Evolutionary conservation across 1,140 invertebrate genomes (phyloP), one percentile per base, ranked within the genome.

Genomic region (Anthonomus grandis): DNA sequence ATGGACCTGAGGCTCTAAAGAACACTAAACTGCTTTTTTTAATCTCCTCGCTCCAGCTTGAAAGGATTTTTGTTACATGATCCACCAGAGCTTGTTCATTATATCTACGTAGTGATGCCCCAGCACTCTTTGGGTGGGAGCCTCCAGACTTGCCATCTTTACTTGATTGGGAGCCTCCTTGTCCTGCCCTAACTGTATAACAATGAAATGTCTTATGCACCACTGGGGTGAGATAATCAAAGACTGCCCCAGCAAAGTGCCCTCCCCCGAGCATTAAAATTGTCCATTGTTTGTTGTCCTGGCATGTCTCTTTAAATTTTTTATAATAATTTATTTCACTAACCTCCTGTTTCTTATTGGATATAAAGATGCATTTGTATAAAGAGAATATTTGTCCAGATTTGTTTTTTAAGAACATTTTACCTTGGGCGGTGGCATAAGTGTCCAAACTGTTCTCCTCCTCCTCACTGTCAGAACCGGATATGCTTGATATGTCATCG

Each of bases 141-240:
- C 81, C 79, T 3, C 80, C 80, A 19, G 85, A 82, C 64, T 83
- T 82, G 37, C 72, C 76, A 70, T 93, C 90, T 41, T 83, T 77
- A 3, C 79, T 77, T 25, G 76, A 79, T 73, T 95, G 91, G 1
- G 84, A 79, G 44, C 88, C 86, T 0, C 91, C 92, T 70, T 93
- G 88, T 38, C 91, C 90, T 0, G 89, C 83, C 42, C 91, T 71
- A 0, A 92, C 87, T 4, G 90, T 90, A 69, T 95, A 95, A 38
- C 85, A 86, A 73, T 94, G 91, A 66, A 91, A 86, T 1, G 91
- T 93, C 74, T 94, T 94, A 69, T 94, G 91, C 2, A 80, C 70
- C n/a, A 87, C 64, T 2, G 81, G 71, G 60, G 82, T 74, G 4
- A 72, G 73, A 77, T 86, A 82, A 67, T 86, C 76, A 76, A 92